A percentile compares a stretch with the other conserved stretches of the same genome.
Conservation (phyloP, 2,797 vertebrate genomes). For the Salmo trutta region DNA sequence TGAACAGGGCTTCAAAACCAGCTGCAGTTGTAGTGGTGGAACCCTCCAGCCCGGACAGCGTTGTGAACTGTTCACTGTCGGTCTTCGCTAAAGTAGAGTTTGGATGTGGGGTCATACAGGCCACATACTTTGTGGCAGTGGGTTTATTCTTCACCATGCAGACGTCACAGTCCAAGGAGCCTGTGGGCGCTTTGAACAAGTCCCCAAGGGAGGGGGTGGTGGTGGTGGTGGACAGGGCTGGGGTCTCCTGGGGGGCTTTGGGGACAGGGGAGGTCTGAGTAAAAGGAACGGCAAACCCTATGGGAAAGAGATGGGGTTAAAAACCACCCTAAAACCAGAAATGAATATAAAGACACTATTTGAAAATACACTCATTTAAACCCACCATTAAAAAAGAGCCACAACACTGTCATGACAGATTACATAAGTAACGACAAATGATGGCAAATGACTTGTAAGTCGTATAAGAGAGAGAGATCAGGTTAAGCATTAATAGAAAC, state of each 20-base stretch:
- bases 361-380: too few relatives aligned
- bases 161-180: constrained; percentile 81
- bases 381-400: too few relatives aligned
- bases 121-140: constrained; percentile 80
- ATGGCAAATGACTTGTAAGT: not conserved
- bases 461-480: too few relatives aligned
- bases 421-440: not conserved
- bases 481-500: too few relatives aligned
- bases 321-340: constrained; percentile 2
- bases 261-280: constrained; percentile 47
- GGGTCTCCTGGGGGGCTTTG: constrained; percentile 44
- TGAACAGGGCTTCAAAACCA: constrained; percentile 71
- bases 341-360: too few relatives aligned
- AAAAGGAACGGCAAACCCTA: constrained; percentile 70
- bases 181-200: constrained; percentile 74
- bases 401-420: not conserved
- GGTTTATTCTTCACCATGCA: constrained; percentile 82
- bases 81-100: constrained; percentile 55
- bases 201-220: constrained; percentile 71
- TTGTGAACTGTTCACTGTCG: constrained; percentile 67
- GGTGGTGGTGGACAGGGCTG: constrained; percentile 39
- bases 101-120: constrained; percentile 77
- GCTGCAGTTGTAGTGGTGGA: constrained; percentile 30
- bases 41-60: constrained; percentile 39
- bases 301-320: not conserved